Evolutionary conservation across 1,140 invertebrate species (phyloP).

Genomic region (Zelostemma sp.): DNA sequence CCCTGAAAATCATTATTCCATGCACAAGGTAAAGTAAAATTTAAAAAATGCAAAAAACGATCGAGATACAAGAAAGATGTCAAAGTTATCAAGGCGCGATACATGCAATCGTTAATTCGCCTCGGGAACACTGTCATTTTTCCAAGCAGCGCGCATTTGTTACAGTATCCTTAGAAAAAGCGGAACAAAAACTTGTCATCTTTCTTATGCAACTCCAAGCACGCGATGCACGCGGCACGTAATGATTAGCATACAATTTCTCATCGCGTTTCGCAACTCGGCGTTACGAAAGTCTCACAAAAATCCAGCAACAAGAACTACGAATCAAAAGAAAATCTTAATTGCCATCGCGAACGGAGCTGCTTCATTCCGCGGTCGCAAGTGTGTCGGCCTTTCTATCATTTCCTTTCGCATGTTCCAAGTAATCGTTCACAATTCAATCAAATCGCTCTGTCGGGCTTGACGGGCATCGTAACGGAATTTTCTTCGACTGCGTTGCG

Average conservation of each 20-base stretch:
- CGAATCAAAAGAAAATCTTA: constrained; percentile 12
- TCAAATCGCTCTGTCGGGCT: constrained; percentile 45
- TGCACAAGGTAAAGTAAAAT: too few relatives aligned
- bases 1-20: too few relatives aligned
- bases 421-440: constrained; percentile 45
- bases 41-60: too few relatives aligned
- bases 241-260: constrained; percentile 10
- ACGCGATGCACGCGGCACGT: constrained; percentile 3
- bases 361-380: constrained; percentile 32
- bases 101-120: neutral
- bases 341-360: constrained; percentile 12
- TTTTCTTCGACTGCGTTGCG: constrained; percentile 23
- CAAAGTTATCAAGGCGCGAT: neutral
- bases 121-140: neutral
- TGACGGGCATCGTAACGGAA: constrained; percentile 46
- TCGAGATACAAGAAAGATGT: too few relatives aligned
- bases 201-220: constrained; percentile 9
- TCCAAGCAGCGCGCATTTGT: neutral
- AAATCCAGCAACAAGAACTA: neutral
- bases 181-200: neutral
- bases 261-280: neutral
- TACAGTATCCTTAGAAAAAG: neutral
- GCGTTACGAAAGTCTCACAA: neutral
- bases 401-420: constrained; percentile 34
- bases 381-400: constrained; percentile 37